These are phyloP conservation scores for Harlomillsia oculata DNA, from an alignment of 1,140 invertebrate genomes.

Conservation along the genomic window DNA sequence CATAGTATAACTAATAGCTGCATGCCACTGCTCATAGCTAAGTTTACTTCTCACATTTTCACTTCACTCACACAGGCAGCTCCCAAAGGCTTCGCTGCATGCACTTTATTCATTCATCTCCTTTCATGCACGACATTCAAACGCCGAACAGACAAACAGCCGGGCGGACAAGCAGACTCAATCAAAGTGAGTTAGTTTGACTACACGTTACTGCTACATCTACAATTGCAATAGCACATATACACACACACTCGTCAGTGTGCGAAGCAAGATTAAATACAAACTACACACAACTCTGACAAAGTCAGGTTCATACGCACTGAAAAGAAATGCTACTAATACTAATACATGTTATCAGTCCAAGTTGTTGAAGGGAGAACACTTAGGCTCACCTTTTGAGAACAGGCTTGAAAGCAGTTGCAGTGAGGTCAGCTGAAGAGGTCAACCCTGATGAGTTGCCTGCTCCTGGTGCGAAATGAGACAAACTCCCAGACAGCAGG, in stretches of 20 bases:
- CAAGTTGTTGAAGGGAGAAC: neutral
- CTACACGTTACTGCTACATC: neutral
- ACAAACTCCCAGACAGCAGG: constrained; percentile 31
- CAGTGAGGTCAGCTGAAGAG: constrained; percentile 28
- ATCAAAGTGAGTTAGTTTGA: too few relatives aligned
- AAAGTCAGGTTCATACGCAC: too few relatives aligned
- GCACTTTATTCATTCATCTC: constrained; percentile 4
- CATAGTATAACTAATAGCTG: too few relatives aligned
- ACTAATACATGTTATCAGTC: too few relatives aligned
- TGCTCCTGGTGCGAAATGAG: constrained; percentile 26
- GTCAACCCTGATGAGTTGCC: constrained; percentile 25
- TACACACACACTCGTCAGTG: neutral
- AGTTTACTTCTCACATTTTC: too few relatives aligned
- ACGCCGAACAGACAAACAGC: neutral
- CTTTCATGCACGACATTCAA: neutral
- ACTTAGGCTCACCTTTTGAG: constrained; percentile 34
- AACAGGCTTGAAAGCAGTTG: constrained; percentile 36
- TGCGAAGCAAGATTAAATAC: neutral
- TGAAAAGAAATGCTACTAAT: too few relatives aligned
- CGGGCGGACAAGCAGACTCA: neutral
- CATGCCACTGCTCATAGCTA: too few relatives aligned
- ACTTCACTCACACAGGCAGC: neutral
- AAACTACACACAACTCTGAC: too few relatives aligned
- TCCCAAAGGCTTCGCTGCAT: neutral
- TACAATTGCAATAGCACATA: neutral